phyloP scores from a whole-genome alignment of 2,888 invertebrate genomes.

The Nomada goodeniana region DNA sequence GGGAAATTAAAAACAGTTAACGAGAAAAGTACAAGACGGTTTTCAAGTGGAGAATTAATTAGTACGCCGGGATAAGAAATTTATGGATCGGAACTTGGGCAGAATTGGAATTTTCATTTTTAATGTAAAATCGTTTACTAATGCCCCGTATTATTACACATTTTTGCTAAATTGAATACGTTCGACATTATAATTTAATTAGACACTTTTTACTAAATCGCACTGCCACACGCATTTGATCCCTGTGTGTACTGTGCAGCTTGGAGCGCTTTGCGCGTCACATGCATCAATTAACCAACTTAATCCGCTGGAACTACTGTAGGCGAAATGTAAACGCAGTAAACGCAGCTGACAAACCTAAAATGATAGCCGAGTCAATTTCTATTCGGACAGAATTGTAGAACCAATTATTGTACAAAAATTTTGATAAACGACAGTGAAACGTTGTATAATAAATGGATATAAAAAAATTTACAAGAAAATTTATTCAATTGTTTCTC shows the following conservation, averaged over 20 bases:
- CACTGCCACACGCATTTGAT: neutral
- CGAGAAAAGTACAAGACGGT: conserved; percentile 19
- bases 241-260: neutral
- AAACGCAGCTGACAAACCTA: neutral
- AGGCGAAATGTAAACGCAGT: conserved; percentile 1
- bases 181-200: too few relatives aligned
- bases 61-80: neutral
- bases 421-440: too few relatives aligned
- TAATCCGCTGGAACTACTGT: conserved; percentile 1
- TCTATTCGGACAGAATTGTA: too few relatives aligned
- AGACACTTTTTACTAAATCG: too few relatives aligned
- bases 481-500: too few relatives aligned
- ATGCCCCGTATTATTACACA: too few relatives aligned
- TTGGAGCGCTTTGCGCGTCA: neutral
- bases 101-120: too few relatives aligned
- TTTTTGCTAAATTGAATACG: too few relatives aligned
- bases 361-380: neutral
- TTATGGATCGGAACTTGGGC: too few relatives aligned
- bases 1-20: conserved; percentile 32
- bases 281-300: conserved; percentile 11
- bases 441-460: too few relatives aligned
- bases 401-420: neutral
- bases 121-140: too few relatives aligned
- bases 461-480: too few relatives aligned
- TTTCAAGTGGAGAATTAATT: conserved; percentile 26